Evolutionary conservation across 2,888 invertebrate genomes (phyloP), one percentile per base, ranked within the genome.

Genomic region (Dynastes tityus): DNA sequence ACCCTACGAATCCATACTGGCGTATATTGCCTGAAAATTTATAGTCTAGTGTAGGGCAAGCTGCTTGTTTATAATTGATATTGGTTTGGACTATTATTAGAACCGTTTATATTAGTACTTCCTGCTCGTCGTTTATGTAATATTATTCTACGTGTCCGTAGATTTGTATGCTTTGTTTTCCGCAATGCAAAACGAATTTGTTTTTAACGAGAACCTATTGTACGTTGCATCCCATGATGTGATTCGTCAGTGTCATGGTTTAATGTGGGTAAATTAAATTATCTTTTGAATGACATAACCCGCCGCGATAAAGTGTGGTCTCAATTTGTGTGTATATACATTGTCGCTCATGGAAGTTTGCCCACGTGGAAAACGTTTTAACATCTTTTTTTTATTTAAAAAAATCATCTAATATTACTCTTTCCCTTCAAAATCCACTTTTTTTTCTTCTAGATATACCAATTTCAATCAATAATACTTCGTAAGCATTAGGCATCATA

Each of bases 1-100:
- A 63, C 63, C 63, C 32, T 63, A 29, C 27, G 11, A 63, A 63
- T 58, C 55, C 55, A 58, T 58, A 58, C 22, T 16, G 55, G 0
- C 55, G 55, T 22, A 22, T 58, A 32, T 63, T 63, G 63, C 32
- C 27, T 63, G 29, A 63, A 63, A 63, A 63, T 63, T 9, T 29
- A 32, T 32, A 63, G 63, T 29, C 16, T 22, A 22, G 55, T 58
- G 55, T 27, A 63, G 45, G 63, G 13, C 32, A 63, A 32, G 32
- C 32, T 11, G 63, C 32, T 13, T 22, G 68, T 51, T 51, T 51
- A 51, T 29, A 68, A 29, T 51, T 49, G 68, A 45, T 68, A 51
- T 51, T 68, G 51, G 29, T 51, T 51, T 51, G 22, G 29, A 68
- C 68, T 68, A 68, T 68, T 68, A 68, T 68, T 68, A 68, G 68